Evolutionary conservation across 2,113 vertebrate genomes (phyloP).

Genomic region (Galbula dea): DNA sequence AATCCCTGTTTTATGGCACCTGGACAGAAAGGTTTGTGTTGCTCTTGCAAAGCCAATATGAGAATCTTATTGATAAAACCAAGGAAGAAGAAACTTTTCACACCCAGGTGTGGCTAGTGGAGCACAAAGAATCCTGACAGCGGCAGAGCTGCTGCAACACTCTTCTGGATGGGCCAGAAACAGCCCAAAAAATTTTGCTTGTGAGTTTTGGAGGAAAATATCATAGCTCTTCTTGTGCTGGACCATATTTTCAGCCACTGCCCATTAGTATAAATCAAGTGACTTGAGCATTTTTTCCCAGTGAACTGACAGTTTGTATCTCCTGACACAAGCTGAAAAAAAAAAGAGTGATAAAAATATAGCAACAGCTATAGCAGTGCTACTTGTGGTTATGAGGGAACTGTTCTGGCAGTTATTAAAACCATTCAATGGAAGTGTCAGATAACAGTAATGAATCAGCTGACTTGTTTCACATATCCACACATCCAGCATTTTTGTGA

Average conservation of each 20-base stretch:
- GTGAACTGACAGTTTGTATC: not conserved
- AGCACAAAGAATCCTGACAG: not conserved
- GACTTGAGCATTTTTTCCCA: not conserved
- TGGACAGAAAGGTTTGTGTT: not conserved
- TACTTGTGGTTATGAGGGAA: not conserved
- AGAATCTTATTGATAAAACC: not conserved
- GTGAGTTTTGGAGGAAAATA: not conserved
- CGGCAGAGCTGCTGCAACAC: not conserved
- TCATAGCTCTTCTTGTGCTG: not conserved
- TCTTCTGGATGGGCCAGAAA: not conserved
- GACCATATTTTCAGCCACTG: not conserved
- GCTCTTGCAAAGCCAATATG: not conserved
- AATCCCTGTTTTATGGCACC: not conserved
- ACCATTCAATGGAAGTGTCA: not conserved
- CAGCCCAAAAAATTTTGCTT: not conserved
- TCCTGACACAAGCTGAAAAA: not conserved
- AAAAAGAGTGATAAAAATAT: not conserved
- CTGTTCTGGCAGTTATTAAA: not conserved
- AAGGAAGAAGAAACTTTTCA: not conserved
- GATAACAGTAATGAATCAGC: slow-evolving; percentile 8
- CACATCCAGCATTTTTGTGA: not conserved
- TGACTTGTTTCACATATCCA: not conserved
- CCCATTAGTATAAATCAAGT: not conserved
- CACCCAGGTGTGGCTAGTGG: not conserved
- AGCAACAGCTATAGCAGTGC: not conserved